Percentiles rank a stretch among this genome's conserved stretches.
Conservation (phyloP, 2,113 vertebrate species). For the Nerophis ophidion region DNA sequence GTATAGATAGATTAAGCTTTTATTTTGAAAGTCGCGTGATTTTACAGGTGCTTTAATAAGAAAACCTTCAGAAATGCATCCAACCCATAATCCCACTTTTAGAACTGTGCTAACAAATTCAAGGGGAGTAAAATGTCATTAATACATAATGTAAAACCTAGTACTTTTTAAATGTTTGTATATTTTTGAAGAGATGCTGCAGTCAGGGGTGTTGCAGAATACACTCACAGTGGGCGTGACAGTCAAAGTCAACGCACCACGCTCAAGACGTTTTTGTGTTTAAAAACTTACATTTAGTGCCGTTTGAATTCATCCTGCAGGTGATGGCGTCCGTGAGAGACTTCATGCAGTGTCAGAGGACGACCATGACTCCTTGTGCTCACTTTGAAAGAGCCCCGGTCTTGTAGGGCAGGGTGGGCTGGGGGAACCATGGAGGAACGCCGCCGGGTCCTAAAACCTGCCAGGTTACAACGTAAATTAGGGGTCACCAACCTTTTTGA, state of each 20-base stretch:
- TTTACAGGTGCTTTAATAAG: too few relatives aligned
- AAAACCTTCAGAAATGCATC: too few relatives aligned
- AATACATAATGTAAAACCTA: too few relatives aligned
- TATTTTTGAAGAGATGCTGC: not conserved
- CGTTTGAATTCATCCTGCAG: slow-evolving; percentile 52
- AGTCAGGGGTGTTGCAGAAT: slow-evolving; percentile 4
- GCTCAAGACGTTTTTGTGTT: too few relatives aligned
- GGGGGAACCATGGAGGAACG: not conserved
- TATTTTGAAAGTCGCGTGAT: too few relatives aligned
- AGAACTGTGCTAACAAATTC: too few relatives aligned
- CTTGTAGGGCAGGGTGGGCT: not conserved
- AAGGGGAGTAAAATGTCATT: too few relatives aligned
- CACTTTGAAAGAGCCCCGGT: slow-evolving; percentile 3
- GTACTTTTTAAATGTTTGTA: too few relatives aligned
- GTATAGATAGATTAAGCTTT: too few relatives aligned
- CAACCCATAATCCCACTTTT: too few relatives aligned
- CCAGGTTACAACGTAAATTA: accelerated
- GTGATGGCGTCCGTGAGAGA: slow-evolving; percentile 26
- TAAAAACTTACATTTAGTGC: slow-evolving; percentile 55
- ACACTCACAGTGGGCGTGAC: not conserved
- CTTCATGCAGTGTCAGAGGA: not conserved
- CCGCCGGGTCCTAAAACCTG: slow-evolving; percentile 66
- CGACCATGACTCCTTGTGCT: slow-evolving; percentile 32
- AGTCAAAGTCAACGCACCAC: not conserved
- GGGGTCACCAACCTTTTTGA: too few relatives aligned